Evolutionary conservation across 2,888 invertebrate species (phyloP), one percentile per base, ranked within the genome.

Genomic region (Galeopsomyia nigrocyanea): DNA sequence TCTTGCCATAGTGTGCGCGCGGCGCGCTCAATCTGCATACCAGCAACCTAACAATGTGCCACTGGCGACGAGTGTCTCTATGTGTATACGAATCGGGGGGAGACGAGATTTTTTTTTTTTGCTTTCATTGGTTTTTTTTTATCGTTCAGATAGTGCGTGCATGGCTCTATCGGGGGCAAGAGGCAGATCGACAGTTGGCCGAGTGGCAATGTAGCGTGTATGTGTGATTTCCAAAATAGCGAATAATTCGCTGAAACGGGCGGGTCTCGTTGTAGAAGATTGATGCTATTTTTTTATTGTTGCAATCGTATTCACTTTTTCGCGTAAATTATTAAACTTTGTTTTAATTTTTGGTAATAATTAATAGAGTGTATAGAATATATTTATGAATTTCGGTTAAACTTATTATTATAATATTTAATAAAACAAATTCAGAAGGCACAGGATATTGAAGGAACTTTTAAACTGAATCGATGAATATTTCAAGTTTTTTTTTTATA

Each of bases 181-280:
- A 26, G 57, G 57, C 22, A 31, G 31, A 58, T 75, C 75, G 80
- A 83, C 85, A 85, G 83, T 84, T 84, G 84, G 84, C 76, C 78
- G 68, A 64, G 69, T 79, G 79, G 79, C 77, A 79, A 76, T 77
- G 79, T 77, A 75, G 76, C 69, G 26, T 47, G 49, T n/a, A n/a
- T 53, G 39, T 53, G 39, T 81, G 82, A 82, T 84, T 84, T 82
- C 80, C 80, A 79, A 81, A 83, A 83, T 81, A 77, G 78, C 71
- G 79, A 77, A 79, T 79, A 78, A 82, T 75, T 69, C 67, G 67
- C 31, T 5, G 77, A 79, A 78, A 77, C 21, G 57, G 55, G 19
- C 39, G 16, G 31, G 47, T 19, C 58, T 61, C 39, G 57, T 63
- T 63, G 57, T 7, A 51, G 39, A 10, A 9, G 39, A 31, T 55